A percentile compares a stretch with the other conserved stretches of the same genome.
phyloP scores from a whole-genome alignment of 1,140 invertebrate genomes.

The Bilobella aurantiaca region DNA sequence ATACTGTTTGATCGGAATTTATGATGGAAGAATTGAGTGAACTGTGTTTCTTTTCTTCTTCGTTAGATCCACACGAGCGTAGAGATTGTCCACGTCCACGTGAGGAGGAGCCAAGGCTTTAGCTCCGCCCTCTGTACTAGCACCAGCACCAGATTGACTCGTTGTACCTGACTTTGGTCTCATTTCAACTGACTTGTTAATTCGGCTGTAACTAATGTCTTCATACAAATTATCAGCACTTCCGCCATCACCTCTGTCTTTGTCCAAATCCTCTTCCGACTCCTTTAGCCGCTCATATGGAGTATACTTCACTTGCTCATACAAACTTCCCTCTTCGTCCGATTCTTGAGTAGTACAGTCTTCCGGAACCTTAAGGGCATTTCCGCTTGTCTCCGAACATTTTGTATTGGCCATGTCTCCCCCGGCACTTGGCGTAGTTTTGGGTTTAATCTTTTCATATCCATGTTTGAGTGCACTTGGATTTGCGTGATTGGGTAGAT shows the following conservation, averaged over 20 bases:
- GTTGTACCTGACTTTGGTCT: not conserved
- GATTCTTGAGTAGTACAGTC: conserved; percentile 16
- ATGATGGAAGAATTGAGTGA: too few relatives aligned
- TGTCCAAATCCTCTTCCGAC: conserved; percentile 19
- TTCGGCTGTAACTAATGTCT: conserved; percentile 26
- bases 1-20: too few relatives aligned
- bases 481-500: not conserved
- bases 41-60: conserved; percentile 24
- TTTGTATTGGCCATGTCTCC: not conserved
- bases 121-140: not conserved
- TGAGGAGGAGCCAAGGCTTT: too few relatives aligned
- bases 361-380: too few relatives aligned
- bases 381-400: not conserved
- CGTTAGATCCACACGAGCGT: conserved; percentile 30
- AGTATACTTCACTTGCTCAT: conserved; percentile 32
- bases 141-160: not conserved
- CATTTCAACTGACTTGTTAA: not conserved
- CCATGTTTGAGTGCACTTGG: conserved; percentile 26
- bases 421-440: not conserved
- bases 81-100: conserved; percentile 25
- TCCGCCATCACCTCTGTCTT: not conserved
- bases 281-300: conserved; percentile 33
- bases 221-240: conserved; percentile 25
- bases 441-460: conserved; percentile 29
- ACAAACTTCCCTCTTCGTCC: conserved; percentile 25